Evolutionary conservation across 2,888 invertebrate species (phyloP).

Genomic region (Ommatoiulus sabulosus): DNA sequence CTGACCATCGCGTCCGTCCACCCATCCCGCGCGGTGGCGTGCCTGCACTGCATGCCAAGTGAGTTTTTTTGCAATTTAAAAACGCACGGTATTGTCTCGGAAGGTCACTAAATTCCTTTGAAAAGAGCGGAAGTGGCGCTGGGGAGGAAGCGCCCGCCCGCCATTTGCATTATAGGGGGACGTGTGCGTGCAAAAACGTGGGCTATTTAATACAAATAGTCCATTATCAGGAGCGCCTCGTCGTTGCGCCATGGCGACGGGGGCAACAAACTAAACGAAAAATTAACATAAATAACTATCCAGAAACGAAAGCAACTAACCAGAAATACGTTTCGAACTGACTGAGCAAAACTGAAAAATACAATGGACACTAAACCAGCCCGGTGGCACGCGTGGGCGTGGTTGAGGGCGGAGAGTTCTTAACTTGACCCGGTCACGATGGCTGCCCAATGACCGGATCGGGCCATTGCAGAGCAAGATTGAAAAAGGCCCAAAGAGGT

Average conservation of each 20-base stretch:
- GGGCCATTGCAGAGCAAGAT: no score
- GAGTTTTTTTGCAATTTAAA: neutral
- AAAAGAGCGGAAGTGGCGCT: conserved; percentile 34
- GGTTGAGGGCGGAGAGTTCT: neutral
- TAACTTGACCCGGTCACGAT: neutral
- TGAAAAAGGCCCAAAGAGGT: no score
- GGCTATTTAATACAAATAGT: conserved; percentile 4
- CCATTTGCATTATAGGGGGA: neutral
- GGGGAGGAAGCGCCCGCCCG: conserved; percentile 20
- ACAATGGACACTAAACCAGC: no score
- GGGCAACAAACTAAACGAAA: conserved; percentile 12
- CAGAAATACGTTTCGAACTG: no score
- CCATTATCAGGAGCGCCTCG: neutral
- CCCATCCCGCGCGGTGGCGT: neutral
- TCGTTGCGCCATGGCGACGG: no score
- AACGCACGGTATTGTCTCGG: conserved; percentile 19
- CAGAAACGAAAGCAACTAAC: no score
- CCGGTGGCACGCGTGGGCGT: no score
- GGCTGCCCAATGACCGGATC: no score
- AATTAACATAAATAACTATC: neutral
- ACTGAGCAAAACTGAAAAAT: no score
- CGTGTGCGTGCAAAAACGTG: neutral
- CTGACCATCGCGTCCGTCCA: neutral
- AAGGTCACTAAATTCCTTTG: conserved; percentile 34
- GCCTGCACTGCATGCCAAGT: conserved; percentile 32